These are phyloP conservation scores for Drosophila fungiperda DNA, from an alignment of 2,888 invertebrate species.

Conservation along the genomic window DNA sequence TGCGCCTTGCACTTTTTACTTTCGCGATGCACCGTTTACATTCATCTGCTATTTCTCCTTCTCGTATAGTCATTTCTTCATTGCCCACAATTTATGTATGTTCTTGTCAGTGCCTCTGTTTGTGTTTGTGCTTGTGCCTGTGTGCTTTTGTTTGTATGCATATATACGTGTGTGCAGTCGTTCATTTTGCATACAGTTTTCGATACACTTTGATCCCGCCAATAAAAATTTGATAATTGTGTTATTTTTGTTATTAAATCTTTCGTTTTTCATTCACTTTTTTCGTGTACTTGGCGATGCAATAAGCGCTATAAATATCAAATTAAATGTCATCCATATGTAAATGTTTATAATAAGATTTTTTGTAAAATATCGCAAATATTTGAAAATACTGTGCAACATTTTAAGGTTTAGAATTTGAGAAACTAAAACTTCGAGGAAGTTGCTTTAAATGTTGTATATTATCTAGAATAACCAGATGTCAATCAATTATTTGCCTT, in stretches of 20 bases:
- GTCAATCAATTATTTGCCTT: neutral
- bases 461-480: neutral
- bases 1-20: conserved; percentile 41
- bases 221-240: conserved; percentile 80
- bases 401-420: neutral
- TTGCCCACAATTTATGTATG: conserved; percentile 7
- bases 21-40: conserved; percentile 27
- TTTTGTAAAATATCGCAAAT: conserved; percentile 28
- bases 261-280: conserved; percentile 51
- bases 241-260: conserved; percentile 65
- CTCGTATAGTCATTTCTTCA: conserved; percentile 18
- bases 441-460: neutral
- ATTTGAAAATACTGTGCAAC: conserved; percentile 9
- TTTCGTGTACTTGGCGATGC: conserved; percentile 65
- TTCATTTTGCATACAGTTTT: conserved; percentile 62
- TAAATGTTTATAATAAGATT: conserved; percentile 50
- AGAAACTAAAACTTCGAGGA: neutral
- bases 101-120: conserved; percentile 7
- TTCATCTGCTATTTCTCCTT: conserved; percentile 19
- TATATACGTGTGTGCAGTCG: conserved; percentile 28
- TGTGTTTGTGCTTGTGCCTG: neutral
- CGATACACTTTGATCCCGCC: conserved; percentile 83
- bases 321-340: conserved; percentile 55
- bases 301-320: conserved; percentile 81
- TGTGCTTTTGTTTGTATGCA: conserved; percentile 10